Base-by-base conservation (phyloP, 2,113 vertebrate genomes). In the Cichladusa arquata region DNA sequence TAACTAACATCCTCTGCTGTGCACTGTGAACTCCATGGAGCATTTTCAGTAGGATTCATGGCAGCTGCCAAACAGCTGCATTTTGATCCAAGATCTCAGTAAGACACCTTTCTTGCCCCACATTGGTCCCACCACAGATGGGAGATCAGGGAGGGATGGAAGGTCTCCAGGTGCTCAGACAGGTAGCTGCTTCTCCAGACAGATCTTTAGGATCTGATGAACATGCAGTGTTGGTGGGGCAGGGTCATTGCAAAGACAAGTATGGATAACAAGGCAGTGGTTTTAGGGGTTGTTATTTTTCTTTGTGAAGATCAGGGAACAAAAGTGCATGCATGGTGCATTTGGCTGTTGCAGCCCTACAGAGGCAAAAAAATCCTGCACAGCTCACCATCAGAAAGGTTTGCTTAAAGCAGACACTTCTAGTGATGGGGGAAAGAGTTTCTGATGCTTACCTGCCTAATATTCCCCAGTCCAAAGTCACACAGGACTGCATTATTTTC, bases 381-480 rank as follows among this genome's bases (percentile, higher is more conserved):
- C 86, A 85, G n/a, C 20, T 60, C 36, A 61, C 47, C 44, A 76
- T 62, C 28, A 86, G 81, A 92, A 91, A 91, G 33, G 20, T 61
- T 50, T 80, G 14, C 57, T 84, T 67, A 80, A 70, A 91, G 10
- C 26, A 89, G 11, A 57, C 1, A 2, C 12, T 42, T 81, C 31
- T 42, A 66, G 44, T 44, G 47, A 64, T 24, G 22, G 13, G n/a
- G 5, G 47, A 84, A 61, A 33, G 5, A 42, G 19, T 31, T 17
- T 69, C 20, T 36, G 3, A 16, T 81, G 66, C 31, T 33, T 70
- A 66, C 20, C 19, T 77, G 53, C 54, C 47, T 73, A 67, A 82
- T 12, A 70, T 2, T 3, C 11, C 48, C 40, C 61, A 36, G 16
- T 64, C 60, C 73, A 18, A 73, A 70, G 20, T 40, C 84, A 33